These are phyloP conservation scores for Berghia stephanieae DNA, from an alignment of 1,140 invertebrate species.

Conservation along the genomic window DNA sequence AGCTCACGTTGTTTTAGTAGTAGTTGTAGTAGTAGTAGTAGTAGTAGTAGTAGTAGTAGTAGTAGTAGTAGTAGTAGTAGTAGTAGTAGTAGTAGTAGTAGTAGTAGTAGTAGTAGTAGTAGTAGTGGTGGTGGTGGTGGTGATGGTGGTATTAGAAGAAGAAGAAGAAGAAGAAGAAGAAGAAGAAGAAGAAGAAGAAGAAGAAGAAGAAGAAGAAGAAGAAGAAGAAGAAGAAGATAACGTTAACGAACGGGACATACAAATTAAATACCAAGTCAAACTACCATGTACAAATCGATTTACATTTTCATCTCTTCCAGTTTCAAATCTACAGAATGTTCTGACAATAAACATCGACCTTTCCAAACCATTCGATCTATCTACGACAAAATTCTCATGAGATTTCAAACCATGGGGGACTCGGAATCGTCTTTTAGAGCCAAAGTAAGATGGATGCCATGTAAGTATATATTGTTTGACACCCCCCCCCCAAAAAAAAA, in stretches of 20 bases:
- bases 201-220: slow-evolving; percentile 5
- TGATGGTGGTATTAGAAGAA: not conserved
- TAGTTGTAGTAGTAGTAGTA: not conserved
- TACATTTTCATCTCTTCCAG: too few relatives aligned
- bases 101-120: not conserved
- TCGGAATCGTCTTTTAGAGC: too few relatives aligned
- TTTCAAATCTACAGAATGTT: too few relatives aligned
- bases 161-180: slow-evolving; percentile 5
- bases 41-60: not conserved
- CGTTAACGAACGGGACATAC: not conserved
- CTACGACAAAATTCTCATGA: too few relatives aligned
- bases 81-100: not conserved
- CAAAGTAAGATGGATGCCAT: too few relatives aligned
- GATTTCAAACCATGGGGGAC: too few relatives aligned
- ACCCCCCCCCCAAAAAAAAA: too few relatives aligned
- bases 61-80: not conserved
- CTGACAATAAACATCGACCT: too few relatives aligned
- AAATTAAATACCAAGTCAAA: not conserved
- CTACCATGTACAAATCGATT: too few relatives aligned
- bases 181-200: slow-evolving; percentile 10
- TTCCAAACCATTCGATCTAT: too few relatives aligned
- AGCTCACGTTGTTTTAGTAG: too few relatives aligned
- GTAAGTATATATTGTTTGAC: too few relatives aligned
- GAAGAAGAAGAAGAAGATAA: slow-evolving; percentile 14
- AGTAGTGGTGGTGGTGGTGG: not conserved